Conservation (phyloP, 2,113 vertebrate species). For the Gavialis gangeticus region DNA sequence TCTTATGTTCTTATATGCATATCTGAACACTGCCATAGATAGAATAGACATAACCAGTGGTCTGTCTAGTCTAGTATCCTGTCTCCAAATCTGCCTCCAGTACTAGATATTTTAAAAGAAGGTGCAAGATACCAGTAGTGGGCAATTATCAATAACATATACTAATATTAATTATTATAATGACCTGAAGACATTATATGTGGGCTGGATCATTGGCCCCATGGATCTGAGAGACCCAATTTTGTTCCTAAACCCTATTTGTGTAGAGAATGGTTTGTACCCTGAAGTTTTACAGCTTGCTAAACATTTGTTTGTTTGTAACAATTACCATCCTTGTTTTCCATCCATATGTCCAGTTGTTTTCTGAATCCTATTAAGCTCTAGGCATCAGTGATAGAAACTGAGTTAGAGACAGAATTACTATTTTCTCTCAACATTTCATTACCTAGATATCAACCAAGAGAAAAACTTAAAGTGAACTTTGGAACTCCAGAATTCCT, state of each 20-base stretch:
- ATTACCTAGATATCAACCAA: conserved; percentile 90
- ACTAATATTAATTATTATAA: background rate
- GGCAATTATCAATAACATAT: background rate
- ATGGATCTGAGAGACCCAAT: background rate
- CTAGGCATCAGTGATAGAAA: background rate
- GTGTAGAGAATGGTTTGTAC: background rate
- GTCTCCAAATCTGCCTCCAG: background rate
- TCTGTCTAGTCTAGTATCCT: background rate
- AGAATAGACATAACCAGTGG: background rate
- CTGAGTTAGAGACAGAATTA: background rate
- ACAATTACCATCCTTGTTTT: conserved; percentile 12
- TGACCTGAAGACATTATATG: background rate
- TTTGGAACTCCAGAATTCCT: conserved; percentile 98
- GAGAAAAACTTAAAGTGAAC: conserved; percentile 95
- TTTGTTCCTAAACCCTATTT: conserved; percentile 9
- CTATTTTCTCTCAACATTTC: conserved; percentile 1
- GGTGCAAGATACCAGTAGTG: background rate
- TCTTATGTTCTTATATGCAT: background rate
- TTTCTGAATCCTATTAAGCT: background rate
- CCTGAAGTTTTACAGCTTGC: background rate
- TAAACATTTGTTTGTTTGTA: background rate
- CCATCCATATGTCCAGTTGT: background rate
- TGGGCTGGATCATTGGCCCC: background rate
- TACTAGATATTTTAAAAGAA: background rate
- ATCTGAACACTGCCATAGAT: background rate